These are phyloP conservation scores for Mimumesa dahlbomi DNA, from an alignment of 2,888 invertebrate genomes.

Conservation along the genomic window DNA sequence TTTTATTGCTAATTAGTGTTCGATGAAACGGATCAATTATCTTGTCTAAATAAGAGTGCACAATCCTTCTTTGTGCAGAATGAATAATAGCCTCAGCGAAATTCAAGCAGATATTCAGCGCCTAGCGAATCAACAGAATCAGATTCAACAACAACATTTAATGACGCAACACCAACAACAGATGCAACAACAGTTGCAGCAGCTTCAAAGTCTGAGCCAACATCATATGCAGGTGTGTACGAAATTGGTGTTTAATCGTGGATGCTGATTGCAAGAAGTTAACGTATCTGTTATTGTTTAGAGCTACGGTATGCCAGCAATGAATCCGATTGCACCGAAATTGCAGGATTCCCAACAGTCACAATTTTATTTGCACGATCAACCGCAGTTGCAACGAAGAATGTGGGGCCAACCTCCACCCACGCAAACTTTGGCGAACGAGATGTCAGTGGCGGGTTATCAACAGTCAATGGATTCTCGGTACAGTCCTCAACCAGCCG, in stretches of 20 bases:
- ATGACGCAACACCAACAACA: constrained; percentile 82
- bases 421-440: constrained; percentile 78
- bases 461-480: constrained; percentile 75
- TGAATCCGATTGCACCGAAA: constrained; percentile 74
- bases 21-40: too few species aligned
- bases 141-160: constrained; percentile 86
- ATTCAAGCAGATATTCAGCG: constrained; percentile 96
- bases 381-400: constrained; percentile 81
- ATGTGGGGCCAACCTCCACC: constrained; percentile 81
- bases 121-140: constrained; percentile 90
- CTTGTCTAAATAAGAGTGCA: too few species aligned
- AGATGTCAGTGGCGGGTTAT: constrained; percentile 76
- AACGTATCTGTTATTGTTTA: constrained; percentile 34
- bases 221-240: constrained; percentile 75
- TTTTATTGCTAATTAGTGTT: too few species aligned
- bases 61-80: constrained; percentile 82
- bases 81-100: constrained; percentile 96
- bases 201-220: constrained; percentile 81
- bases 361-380: constrained; percentile 90
- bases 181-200: constrained; percentile 83
- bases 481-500: constrained; percentile 71
- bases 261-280: background rate
- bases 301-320: constrained; percentile 71
- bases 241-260: too few species aligned
- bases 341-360: constrained; percentile 80